phyloP scores from a whole-genome alignment of 1,140 invertebrate genomes.

The Plutomurus gul region DNA sequence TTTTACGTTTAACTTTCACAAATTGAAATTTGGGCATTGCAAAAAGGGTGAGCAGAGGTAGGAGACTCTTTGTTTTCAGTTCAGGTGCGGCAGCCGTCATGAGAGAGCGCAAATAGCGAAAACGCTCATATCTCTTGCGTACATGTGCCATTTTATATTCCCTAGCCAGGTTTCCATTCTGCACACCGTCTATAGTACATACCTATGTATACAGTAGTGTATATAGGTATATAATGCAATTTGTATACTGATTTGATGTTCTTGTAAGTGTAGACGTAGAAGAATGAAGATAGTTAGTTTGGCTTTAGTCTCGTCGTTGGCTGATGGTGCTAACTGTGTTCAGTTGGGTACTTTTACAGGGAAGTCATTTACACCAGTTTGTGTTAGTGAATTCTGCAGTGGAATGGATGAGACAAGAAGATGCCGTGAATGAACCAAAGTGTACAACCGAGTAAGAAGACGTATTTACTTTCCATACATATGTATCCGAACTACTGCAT shows the following conservation, averaged over 20 bases:
- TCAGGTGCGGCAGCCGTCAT: background rate
- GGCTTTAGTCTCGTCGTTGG: background rate
- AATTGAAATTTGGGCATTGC: conserved; percentile 14
- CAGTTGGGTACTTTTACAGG: background rate
- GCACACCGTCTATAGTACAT: background rate
- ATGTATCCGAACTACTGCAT: background rate
- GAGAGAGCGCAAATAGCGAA: background rate
- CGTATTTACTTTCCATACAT: background rate
- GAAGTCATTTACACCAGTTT: conserved; percentile 6
- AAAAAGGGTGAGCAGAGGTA: background rate
- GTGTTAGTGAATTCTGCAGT: background rate
- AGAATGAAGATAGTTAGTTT: conserved; percentile 21
- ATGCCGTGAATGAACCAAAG: background rate
- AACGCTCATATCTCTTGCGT: background rate
- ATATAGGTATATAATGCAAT: background rate
- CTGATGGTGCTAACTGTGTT: conserved; percentile 1
- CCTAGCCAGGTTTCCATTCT: background rate
- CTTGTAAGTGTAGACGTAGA: conserved; percentile 3
- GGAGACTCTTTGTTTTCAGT: conserved; percentile 12
- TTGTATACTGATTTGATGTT: conserved; percentile 21
- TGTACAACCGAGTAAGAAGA: background rate
- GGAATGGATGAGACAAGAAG: conserved; percentile 14
- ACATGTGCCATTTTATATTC: no score
- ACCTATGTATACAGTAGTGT: background rate
- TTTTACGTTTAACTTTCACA: conserved; percentile 9